Percentiles rank a stretch among this genome's conserved stretches.
Evolutionary conservation across 1,140 invertebrate species (phyloP).

Genomic region (Drosophila bocqueti): DNA sequence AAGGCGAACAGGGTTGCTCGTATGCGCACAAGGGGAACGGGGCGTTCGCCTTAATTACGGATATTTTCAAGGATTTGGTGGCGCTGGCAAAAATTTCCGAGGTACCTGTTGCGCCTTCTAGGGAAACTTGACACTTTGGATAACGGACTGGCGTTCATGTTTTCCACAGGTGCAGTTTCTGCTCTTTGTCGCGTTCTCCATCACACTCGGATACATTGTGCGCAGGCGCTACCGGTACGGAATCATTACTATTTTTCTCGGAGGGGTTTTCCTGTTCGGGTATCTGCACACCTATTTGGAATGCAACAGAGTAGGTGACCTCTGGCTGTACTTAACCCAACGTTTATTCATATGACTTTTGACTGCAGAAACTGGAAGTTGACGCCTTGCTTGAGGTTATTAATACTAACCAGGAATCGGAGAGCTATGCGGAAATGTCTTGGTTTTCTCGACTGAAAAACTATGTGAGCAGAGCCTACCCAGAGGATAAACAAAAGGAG

Average conservation of each 20-base stretch:
- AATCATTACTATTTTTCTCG: slow-evolving; percentile 38
- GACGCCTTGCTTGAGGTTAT: slow-evolving; percentile 68
- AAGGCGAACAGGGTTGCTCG: slow-evolving; percentile 20
- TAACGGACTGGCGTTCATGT: slow-evolving; percentile 3
- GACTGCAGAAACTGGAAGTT: slow-evolving; percentile 64
- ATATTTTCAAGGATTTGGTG: slow-evolving; percentile 60
- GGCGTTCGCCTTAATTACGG: slow-evolving; percentile 41
- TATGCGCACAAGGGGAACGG: slow-evolving; percentile 31
- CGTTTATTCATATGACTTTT: not conserved
- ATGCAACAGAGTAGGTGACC: slow-evolving; percentile 70
- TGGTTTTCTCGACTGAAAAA: slow-evolving; percentile 21
- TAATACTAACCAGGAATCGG: slow-evolving; percentile 32
- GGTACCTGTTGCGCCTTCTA: slow-evolving; percentile 43
- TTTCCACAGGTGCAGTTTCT: slow-evolving; percentile 63
- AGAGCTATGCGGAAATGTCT: not conserved
- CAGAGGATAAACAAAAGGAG: slow-evolving; percentile 27
- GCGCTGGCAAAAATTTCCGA: slow-evolving; percentile 61
- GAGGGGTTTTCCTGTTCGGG: slow-evolving; percentile 57
- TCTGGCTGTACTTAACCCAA: not conserved
- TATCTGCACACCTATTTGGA: slow-evolving; percentile 76
- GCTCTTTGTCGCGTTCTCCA: slow-evolving; percentile 26
- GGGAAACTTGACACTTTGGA: too few relatives aligned
- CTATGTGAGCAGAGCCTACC: slow-evolving; percentile 10
- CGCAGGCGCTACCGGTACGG: slow-evolving; percentile 49
- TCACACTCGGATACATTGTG: slow-evolving; percentile 47